phyloP scores from a whole-genome alignment of 2,797 vertebrate genomes.

The Periparus ater region DNA sequence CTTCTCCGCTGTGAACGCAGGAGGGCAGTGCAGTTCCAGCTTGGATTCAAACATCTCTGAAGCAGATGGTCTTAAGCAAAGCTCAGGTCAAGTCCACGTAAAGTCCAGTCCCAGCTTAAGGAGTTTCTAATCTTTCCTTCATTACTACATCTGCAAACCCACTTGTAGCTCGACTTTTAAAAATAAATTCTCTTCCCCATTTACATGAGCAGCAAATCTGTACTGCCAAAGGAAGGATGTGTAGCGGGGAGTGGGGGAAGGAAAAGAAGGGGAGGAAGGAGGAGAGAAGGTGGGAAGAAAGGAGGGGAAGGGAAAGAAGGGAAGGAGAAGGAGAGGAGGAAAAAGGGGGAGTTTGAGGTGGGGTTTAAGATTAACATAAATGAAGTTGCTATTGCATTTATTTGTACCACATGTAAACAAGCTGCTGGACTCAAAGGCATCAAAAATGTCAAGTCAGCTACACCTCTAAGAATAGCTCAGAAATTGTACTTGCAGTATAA shows the following conservation, averaged over 20 bases:
- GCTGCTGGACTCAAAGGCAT: background rate
- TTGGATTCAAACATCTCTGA: background rate
- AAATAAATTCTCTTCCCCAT: background rate
- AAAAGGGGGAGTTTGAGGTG: background rate
- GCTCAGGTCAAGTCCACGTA: background rate
- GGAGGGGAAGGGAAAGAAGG: no score
- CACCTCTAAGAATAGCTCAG: background rate
- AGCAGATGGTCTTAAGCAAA: background rate
- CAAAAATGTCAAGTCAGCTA: background rate
- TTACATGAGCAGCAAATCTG: background rate
- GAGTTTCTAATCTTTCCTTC: background rate
- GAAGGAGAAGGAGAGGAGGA: accelerated
- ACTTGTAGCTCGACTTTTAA: background rate
- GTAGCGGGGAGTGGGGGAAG: accelerated
- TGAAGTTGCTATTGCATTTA: background rate
- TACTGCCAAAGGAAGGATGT: background rate
- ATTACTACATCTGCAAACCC: background rate
- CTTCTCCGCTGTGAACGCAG: background rate
- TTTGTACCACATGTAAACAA: background rate
- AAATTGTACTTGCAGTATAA: background rate
- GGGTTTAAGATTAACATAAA: background rate
- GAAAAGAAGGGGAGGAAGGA: accelerated
- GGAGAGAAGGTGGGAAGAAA: background rate
- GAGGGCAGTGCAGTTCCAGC: constrained; percentile 72
- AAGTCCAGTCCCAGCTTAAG: background rate